Evolutionary conservation across 1,140 invertebrate genomes (phyloP).

Genomic region (Condylostylus longicornis): DNA sequence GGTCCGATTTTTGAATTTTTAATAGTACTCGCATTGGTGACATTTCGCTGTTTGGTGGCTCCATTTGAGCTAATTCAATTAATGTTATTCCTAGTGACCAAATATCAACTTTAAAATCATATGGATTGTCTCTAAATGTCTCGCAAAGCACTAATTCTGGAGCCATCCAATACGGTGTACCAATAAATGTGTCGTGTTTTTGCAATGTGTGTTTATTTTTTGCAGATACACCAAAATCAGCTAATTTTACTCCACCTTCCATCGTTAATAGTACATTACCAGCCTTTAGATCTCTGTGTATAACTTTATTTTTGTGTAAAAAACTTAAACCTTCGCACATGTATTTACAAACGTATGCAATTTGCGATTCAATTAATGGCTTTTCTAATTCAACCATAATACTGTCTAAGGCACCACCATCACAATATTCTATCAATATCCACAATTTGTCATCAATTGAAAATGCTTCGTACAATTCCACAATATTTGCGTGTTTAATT

Average conservation of each 20-base stretch:
- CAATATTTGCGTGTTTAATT: constrained; percentile 89
- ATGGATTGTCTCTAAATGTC: constrained; percentile 97
- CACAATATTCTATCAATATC: constrained; percentile 97
- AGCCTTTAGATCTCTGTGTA: constrained; percentile 95
- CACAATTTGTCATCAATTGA: constrained; percentile 81
- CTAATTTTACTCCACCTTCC: constrained; percentile 93
- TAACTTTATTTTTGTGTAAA: constrained; percentile 81
- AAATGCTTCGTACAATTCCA: constrained; percentile 90
- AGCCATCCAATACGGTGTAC: constrained; percentile 96
- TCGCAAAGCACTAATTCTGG: constrained; percentile 98
- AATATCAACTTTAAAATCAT: constrained; percentile 96
- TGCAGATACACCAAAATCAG: constrained; percentile 98
- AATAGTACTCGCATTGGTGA: constrained; percentile 95
- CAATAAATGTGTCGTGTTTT: constrained; percentile 95
- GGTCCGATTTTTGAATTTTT: constrained; percentile 97
- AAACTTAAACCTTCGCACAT: constrained; percentile 62
- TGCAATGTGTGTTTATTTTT: constrained; percentile 93
- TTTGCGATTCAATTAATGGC: constrained; percentile 85
- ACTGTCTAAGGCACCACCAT: constrained; percentile 92
- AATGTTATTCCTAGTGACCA: constrained; percentile 97
- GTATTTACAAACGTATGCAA: constrained; percentile 86
- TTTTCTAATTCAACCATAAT: constrained; percentile 98
- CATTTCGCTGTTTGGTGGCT: constrained; percentile 98
- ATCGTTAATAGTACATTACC: constrained; percentile 95
- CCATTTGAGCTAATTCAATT: constrained; percentile 99